Evolutionary conservation across 2,888 invertebrate species (phyloP), one percentile per base, ranked within the genome.

Genomic region (Hirtodrosophila histrioides): DNA sequence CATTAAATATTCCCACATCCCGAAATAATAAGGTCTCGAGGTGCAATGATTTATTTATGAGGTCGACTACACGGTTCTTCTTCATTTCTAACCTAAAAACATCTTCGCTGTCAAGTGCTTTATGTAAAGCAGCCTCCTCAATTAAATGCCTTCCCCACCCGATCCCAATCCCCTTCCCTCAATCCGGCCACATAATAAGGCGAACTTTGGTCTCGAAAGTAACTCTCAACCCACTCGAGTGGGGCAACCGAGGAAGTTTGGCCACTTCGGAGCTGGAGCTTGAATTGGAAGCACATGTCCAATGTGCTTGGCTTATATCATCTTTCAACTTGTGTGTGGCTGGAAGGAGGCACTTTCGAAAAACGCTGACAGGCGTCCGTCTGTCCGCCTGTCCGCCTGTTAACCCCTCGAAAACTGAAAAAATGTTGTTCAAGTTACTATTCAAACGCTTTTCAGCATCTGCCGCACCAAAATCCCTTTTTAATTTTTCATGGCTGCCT

Each of bases 401-500:
- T 4, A 8, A 3, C 27, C 27, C 10, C 12, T 31, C 3, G 31
- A 37, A 27, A 50, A 27, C 3, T 12, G 33, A n/a, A 40, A 69
- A 77, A 82, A 77, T 73, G 61, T 84, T 87, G 69, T 72, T 85
- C 78, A 70, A 87, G 85, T 78, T 81, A 80, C 77, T 66, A 85
- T 81, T 85, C 80, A 75, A 86, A 81, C 71, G 87, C 60, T 73
- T 77, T 78, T 82, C 74, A 86, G 68, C 86, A 87, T 74, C 81
- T 78, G 82, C 88, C 78, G 82, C 87, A 67, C 67, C 69, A 72
- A 78, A 75, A 81, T 83, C 82, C 88, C 82, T 85, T 87, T 83
- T 87, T 83, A 83, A 83, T 83, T 83, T 83, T 83, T 83, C 88
- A 82, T 82, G 54, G 72, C 70, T 76, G 55, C 58, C 51, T 27